Conservation (phyloP, 2,888 invertebrate genomes). For the Thecocarcelia acutangulata region DNA sequence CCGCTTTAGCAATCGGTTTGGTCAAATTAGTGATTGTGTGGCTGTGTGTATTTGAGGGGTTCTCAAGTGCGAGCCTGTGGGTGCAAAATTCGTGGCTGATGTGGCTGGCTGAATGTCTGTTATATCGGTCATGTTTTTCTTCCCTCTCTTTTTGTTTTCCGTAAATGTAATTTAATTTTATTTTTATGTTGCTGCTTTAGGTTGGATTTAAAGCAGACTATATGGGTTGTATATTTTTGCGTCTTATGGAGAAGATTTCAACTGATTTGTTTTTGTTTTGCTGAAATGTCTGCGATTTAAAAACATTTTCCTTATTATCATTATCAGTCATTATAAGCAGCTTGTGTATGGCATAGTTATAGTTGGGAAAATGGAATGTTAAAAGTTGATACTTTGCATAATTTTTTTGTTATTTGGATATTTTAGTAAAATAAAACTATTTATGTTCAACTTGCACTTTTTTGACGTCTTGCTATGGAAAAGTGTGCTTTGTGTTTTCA, state of each 20-base stretch:
- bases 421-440: no score
- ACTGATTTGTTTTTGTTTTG: constrained; percentile 1
- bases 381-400: no score
- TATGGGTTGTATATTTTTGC: not conserved
- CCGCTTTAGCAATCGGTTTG: constrained; percentile 22
- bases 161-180: constrained; percentile 30
- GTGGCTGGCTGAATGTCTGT: constrained; percentile 28
- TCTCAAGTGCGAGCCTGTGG: constrained; percentile 11
- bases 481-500: no score
- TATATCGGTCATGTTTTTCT: constrained; percentile 38
- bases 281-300: constrained; percentile 10
- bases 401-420: no score
- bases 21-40: constrained; percentile 30
- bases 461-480: no score
- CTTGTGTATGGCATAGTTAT: not conserved
- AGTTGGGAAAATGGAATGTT: not conserved
- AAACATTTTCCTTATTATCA: constrained; percentile 12
- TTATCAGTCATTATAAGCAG: constrained; percentile 16
- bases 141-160: not conserved
- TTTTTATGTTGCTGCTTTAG: not conserved
- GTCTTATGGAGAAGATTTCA: not conserved
- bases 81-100: constrained; percentile 16
- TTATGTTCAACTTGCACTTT: no score
- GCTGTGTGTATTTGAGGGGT: not conserved
- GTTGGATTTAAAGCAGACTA: not conserved